Evolutionary conservation across 2,888 invertebrate species (phyloP), one percentile per base, ranked within the genome.

Genomic region (Bembecia ichneumoniformis): DNA sequence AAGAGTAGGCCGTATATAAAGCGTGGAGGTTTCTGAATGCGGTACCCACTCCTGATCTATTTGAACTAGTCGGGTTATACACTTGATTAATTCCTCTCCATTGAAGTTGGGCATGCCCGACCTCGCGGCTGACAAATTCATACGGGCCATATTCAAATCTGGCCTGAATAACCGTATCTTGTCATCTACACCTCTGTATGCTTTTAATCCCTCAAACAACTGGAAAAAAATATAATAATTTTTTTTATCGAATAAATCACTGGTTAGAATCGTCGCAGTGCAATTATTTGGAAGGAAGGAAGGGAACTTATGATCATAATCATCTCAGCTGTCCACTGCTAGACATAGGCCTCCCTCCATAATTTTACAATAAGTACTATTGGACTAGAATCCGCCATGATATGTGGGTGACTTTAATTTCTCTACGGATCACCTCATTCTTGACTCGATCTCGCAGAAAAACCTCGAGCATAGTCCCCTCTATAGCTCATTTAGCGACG

Each of bases 1-100:
- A 49, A 98, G 86, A 9, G 98, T 97, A 28, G 99, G 99, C 62
- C 99, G 90, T 59, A 99, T 92, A 74, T 99, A 99, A 40, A 99
- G 90, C 63, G 98, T 97, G 63, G 96, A 94, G 40, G 94, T 90
- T 66, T 94, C 93, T 9, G 94, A 92, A 75, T 96, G 94, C 5
- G 99, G 99, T 7, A 99, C 97, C 99, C 99, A 99, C 81, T 98
- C 98, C 67, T 95, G 94, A 75, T 99, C 99, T 56, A 99, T 92
- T 66, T 93, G 91, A 50, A 99, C 88, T 54, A 99, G 88, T 64
- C 96, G 91, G 60, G 91, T 90, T 44, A 99, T 84, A 71, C 97
- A 96, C 65, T 93, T 90, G 50, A 97, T 90, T 56, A 98, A 86
- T 78, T 99, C 97, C 3, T 91, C 87, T 1, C 93, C 91, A 69